Evolutionary conservation across 2,797 vertebrate species (phyloP).

Genomic region (Poeciliopsis gracilis): DNA sequence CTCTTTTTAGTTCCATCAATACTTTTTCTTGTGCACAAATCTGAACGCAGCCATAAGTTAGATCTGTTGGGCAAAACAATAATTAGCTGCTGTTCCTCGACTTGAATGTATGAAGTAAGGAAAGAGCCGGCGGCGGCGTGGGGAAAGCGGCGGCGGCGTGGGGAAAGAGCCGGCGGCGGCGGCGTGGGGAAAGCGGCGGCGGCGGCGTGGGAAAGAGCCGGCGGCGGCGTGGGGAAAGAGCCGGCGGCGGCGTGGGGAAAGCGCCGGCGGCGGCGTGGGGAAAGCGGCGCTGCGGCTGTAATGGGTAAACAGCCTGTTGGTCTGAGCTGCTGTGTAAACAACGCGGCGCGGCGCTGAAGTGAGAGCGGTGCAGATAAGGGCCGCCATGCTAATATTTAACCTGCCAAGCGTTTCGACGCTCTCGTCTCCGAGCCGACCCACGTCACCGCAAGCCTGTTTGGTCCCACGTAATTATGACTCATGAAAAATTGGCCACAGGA

Average conservation of each 20-base stretch:
- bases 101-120: no score
- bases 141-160: no score
- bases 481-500: conserved; percentile 17
- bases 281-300: conserved; percentile 58
- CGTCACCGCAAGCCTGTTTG: conserved; percentile 32
- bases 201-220: no score
- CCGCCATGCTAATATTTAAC: conserved; percentile 55
- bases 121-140: no score
- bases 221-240: neutral
- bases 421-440: conserved; percentile 34
- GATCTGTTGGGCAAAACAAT: conserved; percentile 30
- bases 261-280: conserved; percentile 62
- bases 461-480: conserved; percentile 51
- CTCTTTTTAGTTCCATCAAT: neutral
- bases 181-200: neutral
- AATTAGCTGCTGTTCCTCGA: no score
- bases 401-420: conserved; percentile 53
- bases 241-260: conserved; percentile 66
- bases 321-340: conserved; percentile 52
- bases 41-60: neutral
- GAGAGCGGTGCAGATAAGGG: conserved; percentile 39
- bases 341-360: conserved; percentile 7
- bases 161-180: no score
- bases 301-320: conserved; percentile 51
- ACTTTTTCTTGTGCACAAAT: neutral